Percentiles rank a stretch among this genome's conserved stretches.
Conservation (phyloP, 2,888 invertebrate genomes). For the Orthosia gothica region DNA sequence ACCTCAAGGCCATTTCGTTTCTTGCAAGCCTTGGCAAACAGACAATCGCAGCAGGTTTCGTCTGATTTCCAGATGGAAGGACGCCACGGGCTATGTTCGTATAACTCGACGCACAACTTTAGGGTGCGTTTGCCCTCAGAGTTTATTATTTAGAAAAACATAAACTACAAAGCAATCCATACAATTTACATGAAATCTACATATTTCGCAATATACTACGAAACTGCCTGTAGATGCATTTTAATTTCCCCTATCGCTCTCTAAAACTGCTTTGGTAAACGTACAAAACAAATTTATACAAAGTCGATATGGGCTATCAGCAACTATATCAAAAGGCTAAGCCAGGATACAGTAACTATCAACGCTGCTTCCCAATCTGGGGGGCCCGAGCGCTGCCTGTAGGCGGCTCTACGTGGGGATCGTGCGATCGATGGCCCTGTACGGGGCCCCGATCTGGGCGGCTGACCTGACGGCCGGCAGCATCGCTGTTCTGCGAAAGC, state of each 20-base stretch:
- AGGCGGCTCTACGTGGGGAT: no score
- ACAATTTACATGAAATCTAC: conserved; percentile 1
- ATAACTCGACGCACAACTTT: neutral
- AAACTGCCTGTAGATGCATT: conserved; percentile 9
- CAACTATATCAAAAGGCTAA: conserved; percentile 21
- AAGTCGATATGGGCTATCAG: conserved; percentile 24
- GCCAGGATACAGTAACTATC: conserved; percentile 32
- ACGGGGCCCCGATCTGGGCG: no score
- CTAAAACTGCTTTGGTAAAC: neutral
- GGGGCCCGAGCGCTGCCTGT: no score
- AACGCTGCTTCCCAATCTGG: no score
- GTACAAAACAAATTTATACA: conserved; percentile 6
- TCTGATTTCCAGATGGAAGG: neutral
- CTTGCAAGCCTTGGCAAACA: neutral
- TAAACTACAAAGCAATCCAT: neutral
- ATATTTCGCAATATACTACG: neutral
- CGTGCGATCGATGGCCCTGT: no score
- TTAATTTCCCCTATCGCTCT: conserved; percentile 8
- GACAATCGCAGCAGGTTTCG: neutral
- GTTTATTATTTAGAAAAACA: neutral
- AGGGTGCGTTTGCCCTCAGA: neutral
- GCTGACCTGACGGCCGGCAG: no score
- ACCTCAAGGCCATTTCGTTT: neutral
- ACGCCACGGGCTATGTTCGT: neutral
- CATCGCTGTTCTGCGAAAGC: no score